Conservation (phyloP, 2,113 vertebrate genomes). For the Zosterops hypoxanthus region DNA sequence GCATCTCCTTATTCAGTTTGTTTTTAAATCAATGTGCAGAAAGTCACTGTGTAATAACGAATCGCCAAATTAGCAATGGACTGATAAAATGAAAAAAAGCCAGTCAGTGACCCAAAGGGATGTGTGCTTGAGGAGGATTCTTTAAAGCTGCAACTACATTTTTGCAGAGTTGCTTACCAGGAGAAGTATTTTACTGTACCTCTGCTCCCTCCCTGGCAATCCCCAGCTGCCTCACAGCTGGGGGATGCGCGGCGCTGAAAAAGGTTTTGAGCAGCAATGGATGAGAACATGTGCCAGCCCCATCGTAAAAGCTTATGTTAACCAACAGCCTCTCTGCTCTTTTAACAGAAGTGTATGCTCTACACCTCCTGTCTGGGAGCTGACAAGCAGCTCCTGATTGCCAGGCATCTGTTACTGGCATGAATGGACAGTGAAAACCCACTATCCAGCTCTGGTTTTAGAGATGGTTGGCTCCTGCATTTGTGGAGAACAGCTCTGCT, state of each 20-base stretch:
- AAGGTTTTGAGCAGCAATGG: neutral
- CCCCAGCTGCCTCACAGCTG: slow-evolving; percentile 46
- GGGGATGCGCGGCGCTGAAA: neutral
- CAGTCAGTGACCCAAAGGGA: neutral
- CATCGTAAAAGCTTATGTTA: neutral
- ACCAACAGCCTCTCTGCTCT: slow-evolving; percentile 27
- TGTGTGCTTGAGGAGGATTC: neutral
- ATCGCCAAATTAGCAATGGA: neutral
- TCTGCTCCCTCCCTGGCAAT: neutral
- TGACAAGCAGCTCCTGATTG: slow-evolving; percentile 46
- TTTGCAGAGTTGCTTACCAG: neutral
- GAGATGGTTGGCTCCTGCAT: neutral
- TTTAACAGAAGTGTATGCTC: neutral
- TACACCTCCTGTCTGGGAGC: slow-evolving; percentile 23
- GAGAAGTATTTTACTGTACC: neutral
- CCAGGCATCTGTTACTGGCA: slow-evolving; percentile 59
- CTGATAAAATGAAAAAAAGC: neutral
- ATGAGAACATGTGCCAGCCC: neutral
- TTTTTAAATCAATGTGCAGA: neutral
- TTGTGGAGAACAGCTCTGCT: neutral
- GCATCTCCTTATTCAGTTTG: neutral
- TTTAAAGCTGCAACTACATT: neutral
- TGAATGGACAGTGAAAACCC: slow-evolving; percentile 39
- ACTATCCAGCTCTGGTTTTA: neutral
- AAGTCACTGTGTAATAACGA: neutral